Conservation (phyloP, 2,113 vertebrate species). For the Callocephalon fimbriatum region DNA sequence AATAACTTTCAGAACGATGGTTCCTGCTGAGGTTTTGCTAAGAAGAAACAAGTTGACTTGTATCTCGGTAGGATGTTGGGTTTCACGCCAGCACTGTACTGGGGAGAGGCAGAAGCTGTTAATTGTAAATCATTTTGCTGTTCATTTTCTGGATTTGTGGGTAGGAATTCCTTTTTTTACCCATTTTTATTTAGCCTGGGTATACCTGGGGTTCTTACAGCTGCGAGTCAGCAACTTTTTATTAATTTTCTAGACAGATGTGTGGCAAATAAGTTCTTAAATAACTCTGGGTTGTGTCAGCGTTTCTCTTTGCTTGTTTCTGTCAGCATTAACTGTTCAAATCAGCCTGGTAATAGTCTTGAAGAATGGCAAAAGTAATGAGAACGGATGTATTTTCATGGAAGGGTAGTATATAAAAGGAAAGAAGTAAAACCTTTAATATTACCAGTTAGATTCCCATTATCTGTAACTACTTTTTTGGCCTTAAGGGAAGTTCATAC, state of each 20-base stretch:
- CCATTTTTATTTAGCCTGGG: background rate
- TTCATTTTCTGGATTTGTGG: background rate
- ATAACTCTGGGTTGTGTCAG: background rate
- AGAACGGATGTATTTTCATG: slow-evolving; percentile 30
- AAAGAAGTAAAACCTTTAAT: slow-evolving; percentile 44
- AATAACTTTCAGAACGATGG: background rate
- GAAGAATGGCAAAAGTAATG: slow-evolving; percentile 40
- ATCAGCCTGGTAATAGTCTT: background rate
- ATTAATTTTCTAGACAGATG: background rate
- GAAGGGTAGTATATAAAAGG: background rate
- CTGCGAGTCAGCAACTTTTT: background rate
- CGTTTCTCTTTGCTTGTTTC: slow-evolving; percentile 40
- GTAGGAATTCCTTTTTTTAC: background rate
- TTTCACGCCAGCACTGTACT: rapidly evolving
- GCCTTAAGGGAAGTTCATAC: slow-evolving; percentile 36
- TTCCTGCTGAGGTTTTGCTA: background rate
- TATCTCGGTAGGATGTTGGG: rapidly evolving
- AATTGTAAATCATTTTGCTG: background rate
- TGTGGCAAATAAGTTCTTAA: slow-evolving; percentile 20
- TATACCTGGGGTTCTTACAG: background rate
- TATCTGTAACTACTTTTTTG: slow-evolving; percentile 47
- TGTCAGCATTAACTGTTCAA: slow-evolving; percentile 7
- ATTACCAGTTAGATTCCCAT: slow-evolving; percentile 26
- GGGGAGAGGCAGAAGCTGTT: background rate
- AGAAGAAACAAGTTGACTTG: background rate